Conservation (phyloP, 2,888 invertebrate species). For the Agapetus fuscipes region DNA sequence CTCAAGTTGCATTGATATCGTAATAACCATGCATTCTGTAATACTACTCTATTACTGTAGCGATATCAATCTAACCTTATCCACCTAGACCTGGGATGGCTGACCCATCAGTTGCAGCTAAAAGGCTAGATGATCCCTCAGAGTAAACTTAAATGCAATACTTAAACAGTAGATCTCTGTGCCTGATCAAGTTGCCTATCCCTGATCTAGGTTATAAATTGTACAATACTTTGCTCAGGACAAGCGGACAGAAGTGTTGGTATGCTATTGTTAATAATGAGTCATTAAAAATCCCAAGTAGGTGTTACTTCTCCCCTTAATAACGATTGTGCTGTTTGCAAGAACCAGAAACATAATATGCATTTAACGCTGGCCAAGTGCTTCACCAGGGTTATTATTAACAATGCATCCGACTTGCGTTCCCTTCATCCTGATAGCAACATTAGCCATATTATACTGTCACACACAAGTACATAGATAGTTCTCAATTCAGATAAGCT, state of each 20-base stretch:
- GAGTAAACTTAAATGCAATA: no score
- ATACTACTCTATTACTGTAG: neutral
- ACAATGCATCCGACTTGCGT: slow-evolving; percentile 20
- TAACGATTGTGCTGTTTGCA: neutral
- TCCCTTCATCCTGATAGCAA: slow-evolving; percentile 13
- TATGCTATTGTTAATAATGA: slow-evolving; percentile 2
- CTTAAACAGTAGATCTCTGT: no score
- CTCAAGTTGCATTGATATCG: slow-evolving; percentile 8
- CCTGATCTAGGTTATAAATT: no score
- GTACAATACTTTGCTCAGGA: slow-evolving; percentile 8
- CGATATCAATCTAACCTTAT: slow-evolving; percentile 10
- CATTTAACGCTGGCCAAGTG: neutral
- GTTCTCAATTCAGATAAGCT: no score
- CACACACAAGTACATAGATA: no score
- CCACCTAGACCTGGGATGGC: slow-evolving; percentile 5
- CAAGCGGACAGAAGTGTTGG: slow-evolving; percentile 18
- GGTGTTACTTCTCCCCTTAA: neutral
- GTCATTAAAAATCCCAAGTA: no score
- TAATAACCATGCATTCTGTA: neutral
- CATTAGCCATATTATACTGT: no score
- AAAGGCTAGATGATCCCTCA: no score
- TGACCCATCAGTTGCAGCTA: no score
- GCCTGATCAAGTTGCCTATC: no score
- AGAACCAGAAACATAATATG: neutral
- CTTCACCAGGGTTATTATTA: slow-evolving; percentile 8